Percentiles rank a stretch among this genome's conserved stretches.
phyloP scores from a whole-genome alignment of 2,888 invertebrate genomes.

The Conomelus anceps region DNA sequence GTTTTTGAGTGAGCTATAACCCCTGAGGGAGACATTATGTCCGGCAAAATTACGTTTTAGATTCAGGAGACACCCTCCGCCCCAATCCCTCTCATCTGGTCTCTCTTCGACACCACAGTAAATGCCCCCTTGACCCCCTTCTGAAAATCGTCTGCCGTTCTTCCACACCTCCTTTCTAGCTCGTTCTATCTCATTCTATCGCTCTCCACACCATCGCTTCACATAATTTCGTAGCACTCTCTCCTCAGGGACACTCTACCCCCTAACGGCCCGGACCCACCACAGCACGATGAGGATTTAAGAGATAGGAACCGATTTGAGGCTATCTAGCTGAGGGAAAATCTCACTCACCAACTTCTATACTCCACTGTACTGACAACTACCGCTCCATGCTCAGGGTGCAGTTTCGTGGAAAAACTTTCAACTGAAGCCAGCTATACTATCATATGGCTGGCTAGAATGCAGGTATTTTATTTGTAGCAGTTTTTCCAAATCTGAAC shows the following conservation, averaged over 20 bases:
- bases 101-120: slow-evolving; percentile 1
- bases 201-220: not conserved
- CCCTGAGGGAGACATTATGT: slow-evolving; percentile 27
- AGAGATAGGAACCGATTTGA: not conserved
- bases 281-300: not conserved
- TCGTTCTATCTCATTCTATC: not conserved
- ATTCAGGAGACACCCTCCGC: not conserved
- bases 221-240: not conserved
- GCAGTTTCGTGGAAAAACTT: not conserved
- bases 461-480: too few species aligned
- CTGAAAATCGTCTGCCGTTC: not conserved
- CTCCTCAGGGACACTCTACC: not conserved
- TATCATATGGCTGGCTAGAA: not conserved
- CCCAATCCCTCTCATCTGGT: not conserved
- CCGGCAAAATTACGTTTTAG: slow-evolving; percentile 27
- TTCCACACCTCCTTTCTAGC: not conserved
- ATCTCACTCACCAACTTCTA: not conserved
- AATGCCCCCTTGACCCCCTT: slow-evolving; percentile 8
- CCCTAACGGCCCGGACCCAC: not conserved
- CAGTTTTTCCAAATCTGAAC: too few species aligned
- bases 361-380: not conserved
- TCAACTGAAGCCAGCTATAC: not conserved
- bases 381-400: too few species aligned
- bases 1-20: slow-evolving; percentile 21
- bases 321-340: not conserved